Evolutionary conservation across 2,888 invertebrate species (phyloP).

Genomic region (Acleris cristana): DNA sequence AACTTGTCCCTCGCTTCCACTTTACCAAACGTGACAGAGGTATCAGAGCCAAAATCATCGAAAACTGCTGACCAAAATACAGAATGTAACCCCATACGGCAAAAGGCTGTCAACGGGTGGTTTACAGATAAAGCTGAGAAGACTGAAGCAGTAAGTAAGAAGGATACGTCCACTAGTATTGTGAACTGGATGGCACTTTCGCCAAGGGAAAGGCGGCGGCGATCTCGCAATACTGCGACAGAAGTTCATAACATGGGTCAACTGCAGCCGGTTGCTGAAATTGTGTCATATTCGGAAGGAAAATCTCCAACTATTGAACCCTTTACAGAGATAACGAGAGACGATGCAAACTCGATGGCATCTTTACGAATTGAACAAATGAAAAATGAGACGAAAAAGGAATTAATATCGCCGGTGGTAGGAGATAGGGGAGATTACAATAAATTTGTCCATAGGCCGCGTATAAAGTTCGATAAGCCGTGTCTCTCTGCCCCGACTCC

Average conservation of each 20-base stretch:
- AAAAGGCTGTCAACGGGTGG: conserved; percentile 57
- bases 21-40: conserved; percentile 70
- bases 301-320: neutral
- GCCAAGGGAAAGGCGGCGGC: conserved; percentile 59
- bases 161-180: conserved; percentile 48
- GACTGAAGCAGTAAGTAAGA: conserved; percentile 32
- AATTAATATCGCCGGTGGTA: conserved; percentile 4
- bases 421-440: conserved; percentile 42
- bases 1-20: conserved; percentile 59
- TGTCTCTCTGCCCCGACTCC: conserved; percentile 30
- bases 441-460: conserved; percentile 40
- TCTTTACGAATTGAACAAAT: conserved; percentile 1
- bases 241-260: neutral
- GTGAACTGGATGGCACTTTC: conserved; percentile 64
- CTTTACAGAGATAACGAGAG: neutral
- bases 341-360: neutral
- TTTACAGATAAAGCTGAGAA: conserved; percentile 43
- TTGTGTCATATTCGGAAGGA: conserved; percentile 8
- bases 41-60: conserved; percentile 58
- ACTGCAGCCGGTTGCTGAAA: conserved; percentile 35
- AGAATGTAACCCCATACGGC: conserved; percentile 37
- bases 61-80: conserved; percentile 42
- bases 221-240: conserved; percentile 11
- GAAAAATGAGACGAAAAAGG: neutral
- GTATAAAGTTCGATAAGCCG: conserved; percentile 41